Evolutionary conservation across 2,888 invertebrate species (phyloP).

Genomic region (Glyphotaelius pellucidus): DNA sequence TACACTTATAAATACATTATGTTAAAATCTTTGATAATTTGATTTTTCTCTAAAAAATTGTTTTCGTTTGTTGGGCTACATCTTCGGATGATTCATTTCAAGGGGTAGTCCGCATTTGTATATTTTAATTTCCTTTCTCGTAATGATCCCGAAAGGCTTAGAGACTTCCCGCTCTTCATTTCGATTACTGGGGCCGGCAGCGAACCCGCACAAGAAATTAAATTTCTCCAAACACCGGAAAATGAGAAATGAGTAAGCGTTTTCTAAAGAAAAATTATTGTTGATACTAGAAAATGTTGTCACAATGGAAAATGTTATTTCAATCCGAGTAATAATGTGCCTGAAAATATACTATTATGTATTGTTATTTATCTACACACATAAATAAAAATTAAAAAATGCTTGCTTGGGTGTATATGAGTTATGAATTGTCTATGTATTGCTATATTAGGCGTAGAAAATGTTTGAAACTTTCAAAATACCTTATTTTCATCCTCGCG

Average conservation of each 20-base stretch:
- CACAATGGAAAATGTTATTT: conserved; percentile 8
- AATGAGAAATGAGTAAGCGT: conserved; percentile 61
- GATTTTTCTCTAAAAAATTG: neutral
- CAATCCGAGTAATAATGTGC: neutral
- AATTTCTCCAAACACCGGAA: conserved; percentile 63
- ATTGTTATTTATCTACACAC: neutral
- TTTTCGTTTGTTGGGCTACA: neutral
- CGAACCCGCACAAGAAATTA: conserved; percentile 60
- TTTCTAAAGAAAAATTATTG: neutral
- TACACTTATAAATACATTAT: neutral
- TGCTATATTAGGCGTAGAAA: too few relatives aligned
- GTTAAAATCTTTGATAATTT: neutral
- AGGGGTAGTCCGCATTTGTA: neutral
- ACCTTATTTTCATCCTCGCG: too few relatives aligned
- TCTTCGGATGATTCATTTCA: neutral
- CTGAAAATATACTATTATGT: neutral
- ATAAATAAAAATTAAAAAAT: too few relatives aligned
- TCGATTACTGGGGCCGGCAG: conserved; percentile 52
- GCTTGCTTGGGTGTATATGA: too few relatives aligned
- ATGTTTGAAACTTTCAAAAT: too few relatives aligned
- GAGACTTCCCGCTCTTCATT: conserved; percentile 30
- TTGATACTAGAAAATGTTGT: conserved; percentile 1
- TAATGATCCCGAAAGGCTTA: conserved; percentile 55
- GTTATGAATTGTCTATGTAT: too few relatives aligned
- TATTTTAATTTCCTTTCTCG: conserved; percentile 55